A percentile compares a stretch with the other conserved stretches of the same genome.
Evolutionary conservation across 2,797 vertebrate species (phyloP).

Genomic region (Streptopelia turtur): DNA sequence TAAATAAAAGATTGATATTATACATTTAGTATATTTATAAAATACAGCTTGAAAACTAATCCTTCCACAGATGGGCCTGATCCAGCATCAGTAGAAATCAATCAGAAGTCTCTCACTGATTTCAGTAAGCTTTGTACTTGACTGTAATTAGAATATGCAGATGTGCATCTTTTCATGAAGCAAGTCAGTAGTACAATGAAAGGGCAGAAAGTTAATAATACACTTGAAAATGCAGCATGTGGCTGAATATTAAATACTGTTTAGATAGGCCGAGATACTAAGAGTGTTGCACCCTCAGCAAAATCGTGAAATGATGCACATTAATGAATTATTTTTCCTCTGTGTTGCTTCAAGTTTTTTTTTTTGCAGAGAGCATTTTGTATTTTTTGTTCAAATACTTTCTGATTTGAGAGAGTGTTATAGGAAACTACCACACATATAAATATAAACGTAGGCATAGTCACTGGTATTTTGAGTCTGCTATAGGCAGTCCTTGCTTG

Average conservation of each 20-base stretch:
- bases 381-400: not conserved
- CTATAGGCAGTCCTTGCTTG: not conserved
- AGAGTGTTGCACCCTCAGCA: not conserved
- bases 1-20: not conserved
- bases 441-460: not conserved
- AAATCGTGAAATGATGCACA: not conserved
- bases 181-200: not conserved
- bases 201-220: not conserved
- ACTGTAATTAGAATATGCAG: not conserved
- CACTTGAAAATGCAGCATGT: not conserved
- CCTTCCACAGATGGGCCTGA: not conserved
- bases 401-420: not conserved
- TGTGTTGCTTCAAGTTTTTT: fast-evolving
- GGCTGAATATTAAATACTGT: not conserved
- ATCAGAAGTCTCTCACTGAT: not conserved
- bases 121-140: not conserved
- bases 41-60: not conserved
- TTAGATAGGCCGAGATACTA: not conserved
- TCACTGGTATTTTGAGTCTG: not conserved
- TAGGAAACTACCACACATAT: not conserved
- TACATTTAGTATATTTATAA: not conserved
- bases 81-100: not conserved
- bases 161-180: not conserved
- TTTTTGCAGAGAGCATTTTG: not conserved
- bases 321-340: not conserved